Conservation (phyloP, 2,113 vertebrate genomes). For the Nycticorax nycticorax region DNA sequence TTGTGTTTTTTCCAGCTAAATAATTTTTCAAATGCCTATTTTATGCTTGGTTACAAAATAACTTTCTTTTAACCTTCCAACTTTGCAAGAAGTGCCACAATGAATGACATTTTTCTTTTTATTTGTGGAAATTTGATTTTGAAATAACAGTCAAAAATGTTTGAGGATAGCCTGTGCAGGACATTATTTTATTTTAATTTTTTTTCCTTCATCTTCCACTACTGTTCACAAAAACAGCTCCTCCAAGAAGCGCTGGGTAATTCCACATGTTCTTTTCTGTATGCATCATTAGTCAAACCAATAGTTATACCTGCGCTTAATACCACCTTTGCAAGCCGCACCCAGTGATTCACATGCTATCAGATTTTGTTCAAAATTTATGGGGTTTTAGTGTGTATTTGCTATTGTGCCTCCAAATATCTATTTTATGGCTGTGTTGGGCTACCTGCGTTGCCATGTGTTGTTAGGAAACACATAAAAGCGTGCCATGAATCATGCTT, state of each 20-base stretch:
- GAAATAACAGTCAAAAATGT: constrained; percentile 18
- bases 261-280: not conserved
- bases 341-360: not conserved
- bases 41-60: constrained; percentile 29
- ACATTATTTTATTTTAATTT: not conserved
- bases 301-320: not conserved
- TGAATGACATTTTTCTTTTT: constrained; percentile 18
- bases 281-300: not conserved
- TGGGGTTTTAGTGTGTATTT: not conserved
- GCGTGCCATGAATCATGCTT: not conserved
- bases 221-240: not conserved
- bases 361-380: not conserved
- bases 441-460: not conserved
- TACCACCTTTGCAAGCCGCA: not conserved
- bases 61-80: constrained; percentile 34
- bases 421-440: not conserved
- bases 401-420: not conserved
- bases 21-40: constrained; percentile 44
- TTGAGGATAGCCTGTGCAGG: not conserved
- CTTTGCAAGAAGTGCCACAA: not conserved
- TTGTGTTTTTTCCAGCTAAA: not conserved
- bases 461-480: not conserved
- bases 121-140: constrained; percentile 51
- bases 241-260: not conserved
- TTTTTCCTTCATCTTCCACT: not conserved